Evolutionary conservation across 2,888 invertebrate genomes (phyloP), one percentile per base, ranked within the genome.

Genomic region (Torymus texanus): DNA sequence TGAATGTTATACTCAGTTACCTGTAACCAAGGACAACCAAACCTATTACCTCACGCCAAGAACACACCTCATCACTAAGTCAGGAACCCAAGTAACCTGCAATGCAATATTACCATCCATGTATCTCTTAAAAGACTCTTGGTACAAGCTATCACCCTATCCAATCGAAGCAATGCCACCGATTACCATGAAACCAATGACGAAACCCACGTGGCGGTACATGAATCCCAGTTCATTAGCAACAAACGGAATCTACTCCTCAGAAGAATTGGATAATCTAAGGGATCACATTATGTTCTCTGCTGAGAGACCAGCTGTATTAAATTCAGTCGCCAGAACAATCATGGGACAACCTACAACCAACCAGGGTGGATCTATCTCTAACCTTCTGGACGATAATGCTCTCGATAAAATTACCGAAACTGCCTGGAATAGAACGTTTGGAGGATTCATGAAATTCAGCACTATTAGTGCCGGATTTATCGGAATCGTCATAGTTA

Each of bases 181-280:
- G 8, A 4, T 18, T n/a, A n/a, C n/a, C 0, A 59, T 82, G 0
- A 56, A 77, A 70, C 79, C 82, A 2, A 2, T 29, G 4, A 75
- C 50, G 0, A n/a, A 2, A 21, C 13, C 66, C 0, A 66, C 66
- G 0, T 81, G 80, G 80, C 67, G 62, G 0, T 81, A 80, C 18
- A 24, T 58, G 0, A 71, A 67, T 18, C 74, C 81, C 0, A 58
- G 21, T 2, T 59, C 63, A 2, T 12, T 83, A 13, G 80, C 82
- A 0, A 73, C 63, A 12, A 79, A 77, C 10, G 83, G 82, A 13
- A 83, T 83, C 2, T 83, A 83, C 50, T 63, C 73, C 0, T 12
- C 56, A 2, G 41, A 55, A 1, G 82, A 83, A 3, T 16, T 83
- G 0, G 63, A 81, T 0, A n/a, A 75, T 62, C 24, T 83, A 1